phyloP scores from a whole-genome alignment of 2,797 vertebrate species.

The Erithacus rubecula region DNA sequence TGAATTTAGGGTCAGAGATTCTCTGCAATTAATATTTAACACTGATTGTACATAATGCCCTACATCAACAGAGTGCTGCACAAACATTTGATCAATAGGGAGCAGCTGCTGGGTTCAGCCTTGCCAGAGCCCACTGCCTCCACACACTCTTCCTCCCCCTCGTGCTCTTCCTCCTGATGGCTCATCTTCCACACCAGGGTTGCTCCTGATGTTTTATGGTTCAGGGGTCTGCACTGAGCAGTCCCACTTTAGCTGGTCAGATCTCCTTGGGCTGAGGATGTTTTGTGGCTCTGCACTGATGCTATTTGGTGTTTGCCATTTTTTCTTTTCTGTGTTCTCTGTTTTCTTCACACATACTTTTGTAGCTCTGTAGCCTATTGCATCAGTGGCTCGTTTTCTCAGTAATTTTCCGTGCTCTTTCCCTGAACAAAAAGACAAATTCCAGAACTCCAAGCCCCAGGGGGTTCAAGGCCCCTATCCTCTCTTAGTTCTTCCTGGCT shows the following conservation, averaged over 20 bases:
- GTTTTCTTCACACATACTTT: background rate
- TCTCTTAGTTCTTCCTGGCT: background rate
- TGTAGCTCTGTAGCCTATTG: background rate
- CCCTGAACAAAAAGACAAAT: background rate
- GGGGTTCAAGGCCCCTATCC: background rate
- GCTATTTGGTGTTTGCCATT: too few species aligned
- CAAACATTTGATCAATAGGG: constrained; percentile 1
- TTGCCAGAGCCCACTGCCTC: background rate
- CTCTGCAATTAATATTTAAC: constrained; percentile 35
- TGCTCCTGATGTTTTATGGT: background rate
- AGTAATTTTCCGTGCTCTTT: background rate
- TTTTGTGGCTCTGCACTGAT: background rate
- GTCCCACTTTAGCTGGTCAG: background rate
- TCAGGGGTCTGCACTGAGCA: background rate
- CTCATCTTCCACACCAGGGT: background rate
- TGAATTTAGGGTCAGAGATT: background rate
- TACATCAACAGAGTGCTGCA: background rate
- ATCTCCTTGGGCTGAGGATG: background rate
- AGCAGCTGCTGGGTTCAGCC: background rate
- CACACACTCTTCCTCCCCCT: background rate
- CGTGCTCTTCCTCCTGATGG: background rate
- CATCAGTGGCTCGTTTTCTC: too few species aligned
- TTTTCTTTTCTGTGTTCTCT: too few species aligned
- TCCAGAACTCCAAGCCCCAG: background rate
- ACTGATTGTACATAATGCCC: background rate